Conservation (phyloP, 2,888 invertebrate genomes). For the Watsonalla binaria region DNA sequence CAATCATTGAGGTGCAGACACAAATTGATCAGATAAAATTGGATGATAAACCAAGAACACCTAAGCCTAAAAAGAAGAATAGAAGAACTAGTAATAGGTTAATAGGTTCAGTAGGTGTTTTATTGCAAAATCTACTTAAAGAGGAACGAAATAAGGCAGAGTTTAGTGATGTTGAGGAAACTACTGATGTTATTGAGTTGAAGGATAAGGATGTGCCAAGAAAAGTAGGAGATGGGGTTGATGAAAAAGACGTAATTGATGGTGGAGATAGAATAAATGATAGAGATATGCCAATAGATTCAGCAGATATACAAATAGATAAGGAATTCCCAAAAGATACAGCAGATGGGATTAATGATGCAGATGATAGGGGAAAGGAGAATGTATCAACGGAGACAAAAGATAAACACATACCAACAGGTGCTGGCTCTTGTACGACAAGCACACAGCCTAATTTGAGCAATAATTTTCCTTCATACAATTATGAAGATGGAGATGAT, state of each 20-base stretch:
- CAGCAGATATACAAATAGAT: slow-evolving; percentile 9
- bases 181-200: slow-evolving; percentile 34
- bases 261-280: too few species aligned
- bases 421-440: slow-evolving; percentile 5
- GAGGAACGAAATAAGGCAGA: slow-evolving; percentile 48
- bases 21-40: slow-evolving; percentile 41
- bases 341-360: slow-evolving; percentile 8
- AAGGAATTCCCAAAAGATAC: slow-evolving; percentile 18
- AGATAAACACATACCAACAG: too few species aligned
- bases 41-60: slow-evolving; percentile 30
- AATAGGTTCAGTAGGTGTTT: slow-evolving; percentile 76
- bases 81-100: slow-evolving; percentile 46
- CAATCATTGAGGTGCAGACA: slow-evolving; percentile 60
- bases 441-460: slow-evolving; percentile 23
- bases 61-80: slow-evolving; percentile 42
- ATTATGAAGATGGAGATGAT: slow-evolving; percentile 64
- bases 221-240: slow-evolving; percentile 15
- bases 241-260: too few species aligned
- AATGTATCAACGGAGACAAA: too few species aligned
- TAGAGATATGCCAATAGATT: slow-evolving; percentile 18
- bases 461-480: slow-evolving; percentile 33
- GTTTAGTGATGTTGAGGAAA: slow-evolving; percentile 35
- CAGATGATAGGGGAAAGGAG: too few species aligned
- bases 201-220: slow-evolving; percentile 19
- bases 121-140: slow-evolving; percentile 77